Evolutionary conservation across 2,888 invertebrate genomes (phyloP).

Genomic region (Amphipoea lucens): DNA sequence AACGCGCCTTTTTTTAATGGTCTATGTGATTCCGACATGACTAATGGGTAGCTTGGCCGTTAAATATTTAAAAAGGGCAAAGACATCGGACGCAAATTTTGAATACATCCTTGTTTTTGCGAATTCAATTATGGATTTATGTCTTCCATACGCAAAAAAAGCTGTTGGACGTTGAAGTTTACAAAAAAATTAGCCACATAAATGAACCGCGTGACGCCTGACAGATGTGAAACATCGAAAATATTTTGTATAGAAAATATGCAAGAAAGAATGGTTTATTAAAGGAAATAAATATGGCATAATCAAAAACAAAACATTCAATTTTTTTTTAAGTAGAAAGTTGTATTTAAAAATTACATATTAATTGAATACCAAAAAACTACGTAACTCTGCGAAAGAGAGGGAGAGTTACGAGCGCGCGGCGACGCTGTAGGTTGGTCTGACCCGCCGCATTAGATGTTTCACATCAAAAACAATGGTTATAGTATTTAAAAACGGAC

Average conservation of each 20-base stretch:
- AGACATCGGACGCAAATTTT: slow-evolving; percentile 31
- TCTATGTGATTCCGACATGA: slow-evolving; percentile 45
- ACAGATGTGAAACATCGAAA: background rate
- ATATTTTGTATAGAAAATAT: background rate
- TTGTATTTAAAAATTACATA: background rate
- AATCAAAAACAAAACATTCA: background rate
- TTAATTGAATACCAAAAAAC: background rate
- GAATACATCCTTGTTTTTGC: slow-evolving; percentile 25
- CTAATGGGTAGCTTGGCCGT: slow-evolving; percentile 32
- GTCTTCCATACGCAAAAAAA: background rate
- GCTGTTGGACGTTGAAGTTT: background rate
- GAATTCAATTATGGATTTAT: slow-evolving; percentile 7
- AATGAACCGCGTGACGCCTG: background rate
- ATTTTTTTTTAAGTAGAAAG: background rate
- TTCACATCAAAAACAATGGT: background rate
- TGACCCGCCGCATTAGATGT: background rate
- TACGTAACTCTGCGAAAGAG: background rate
- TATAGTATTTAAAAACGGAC: background rate
- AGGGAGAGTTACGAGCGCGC: background rate
- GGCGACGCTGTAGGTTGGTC: background rate
- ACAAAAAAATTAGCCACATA: background rate
- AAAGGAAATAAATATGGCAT: background rate
- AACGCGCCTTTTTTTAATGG: slow-evolving; percentile 57
- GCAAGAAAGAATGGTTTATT: background rate
- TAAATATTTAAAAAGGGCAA: slow-evolving; percentile 52